Base-by-base conservation (phyloP, 2,113 vertebrate species). In the Cyanoliseus patagonus region DNA sequence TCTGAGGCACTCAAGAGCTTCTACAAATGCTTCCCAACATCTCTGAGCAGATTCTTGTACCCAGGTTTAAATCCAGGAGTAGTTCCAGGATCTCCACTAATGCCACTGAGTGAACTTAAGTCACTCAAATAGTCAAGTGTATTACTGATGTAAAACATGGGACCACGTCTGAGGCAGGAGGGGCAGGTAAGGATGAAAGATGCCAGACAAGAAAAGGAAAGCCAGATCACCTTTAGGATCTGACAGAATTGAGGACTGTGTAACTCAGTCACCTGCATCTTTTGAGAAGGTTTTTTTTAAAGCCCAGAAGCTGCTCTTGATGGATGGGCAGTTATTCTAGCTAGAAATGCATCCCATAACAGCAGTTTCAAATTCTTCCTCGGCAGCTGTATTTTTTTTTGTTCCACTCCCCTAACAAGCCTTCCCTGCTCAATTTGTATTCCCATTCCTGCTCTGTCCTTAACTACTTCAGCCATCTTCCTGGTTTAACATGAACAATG, bases 251-350 rank as follows among this genome's bases (percentile, higher is more conserved):
- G 20, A 5, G 28, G 53, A 24, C 18, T 46, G 25, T 47, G 7
- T 78, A 91, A 83, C n/a, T 77, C 35, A 85, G 62, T 27, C 63
- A 92, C 33, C 69, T 96, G 86, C 76, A 73, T 73, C 49, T 89
- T 88, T 82, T n/a, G 19, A 94, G 30, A 28, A 90, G 62, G 46
- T 7, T 9, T 37, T 17, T 55, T 90, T 73, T 82, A 66, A 84
- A 94, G 47, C 37, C 52, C 64, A 85, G 67, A 94, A 92, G 41
- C 63, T 66, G 41, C 67, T 25, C 67, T 55, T 93, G 63, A 61
- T 78, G 63, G 13, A 62, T 70, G 16, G 46, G 57, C 62, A 68
- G 22, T 35, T 84, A 52, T 13, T 75, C 33, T 72, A 69, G 24
- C 23, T 90, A 55, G 47, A 92, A 93, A 64, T 44, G 20, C n/a